Conservation (phyloP, 2,113 vertebrate genomes). For the Enhydra lutris region DNA sequence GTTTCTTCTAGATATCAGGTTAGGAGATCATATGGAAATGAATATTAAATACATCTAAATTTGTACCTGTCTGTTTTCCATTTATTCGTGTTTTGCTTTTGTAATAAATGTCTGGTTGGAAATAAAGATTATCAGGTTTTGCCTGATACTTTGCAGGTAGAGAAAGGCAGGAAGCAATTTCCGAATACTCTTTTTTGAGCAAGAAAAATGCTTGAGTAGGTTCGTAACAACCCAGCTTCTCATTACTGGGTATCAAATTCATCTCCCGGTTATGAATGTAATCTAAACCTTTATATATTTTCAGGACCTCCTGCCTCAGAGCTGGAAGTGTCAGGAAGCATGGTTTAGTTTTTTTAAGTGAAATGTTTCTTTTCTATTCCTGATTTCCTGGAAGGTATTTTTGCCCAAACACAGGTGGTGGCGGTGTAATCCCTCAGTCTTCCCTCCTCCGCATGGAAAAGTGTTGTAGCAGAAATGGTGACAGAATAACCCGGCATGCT, state of each 20-base stretch:
- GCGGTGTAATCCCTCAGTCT: neutral
- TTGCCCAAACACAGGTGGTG: neutral
- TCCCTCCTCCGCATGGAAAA: neutral
- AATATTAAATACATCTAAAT: neutral
- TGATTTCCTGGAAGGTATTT: neutral
- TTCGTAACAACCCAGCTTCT: neutral
- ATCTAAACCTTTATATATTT: neutral
- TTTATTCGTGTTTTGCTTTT: neutral
- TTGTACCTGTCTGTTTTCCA: neutral
- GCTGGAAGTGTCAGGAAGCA: neutral
- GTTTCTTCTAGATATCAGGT: neutral
- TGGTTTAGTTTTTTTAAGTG: neutral
- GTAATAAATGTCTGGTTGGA: neutral
- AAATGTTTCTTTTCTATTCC: neutral
- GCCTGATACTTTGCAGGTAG: neutral
- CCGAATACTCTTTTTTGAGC: neutral
- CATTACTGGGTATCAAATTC: neutral
- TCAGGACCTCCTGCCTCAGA: neutral
- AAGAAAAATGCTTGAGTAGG: neutral
- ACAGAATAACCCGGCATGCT: neutral
- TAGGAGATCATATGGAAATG: neutral
- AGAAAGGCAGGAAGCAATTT: neutral
- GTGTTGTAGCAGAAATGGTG: neutral
- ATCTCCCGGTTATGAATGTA: neutral
- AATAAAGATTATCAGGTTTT: neutral